Percentiles rank a stretch among this genome's conserved stretches.
Conservation (phyloP, 2,797 vertebrate species). For the Lepus townsendii region DNA sequence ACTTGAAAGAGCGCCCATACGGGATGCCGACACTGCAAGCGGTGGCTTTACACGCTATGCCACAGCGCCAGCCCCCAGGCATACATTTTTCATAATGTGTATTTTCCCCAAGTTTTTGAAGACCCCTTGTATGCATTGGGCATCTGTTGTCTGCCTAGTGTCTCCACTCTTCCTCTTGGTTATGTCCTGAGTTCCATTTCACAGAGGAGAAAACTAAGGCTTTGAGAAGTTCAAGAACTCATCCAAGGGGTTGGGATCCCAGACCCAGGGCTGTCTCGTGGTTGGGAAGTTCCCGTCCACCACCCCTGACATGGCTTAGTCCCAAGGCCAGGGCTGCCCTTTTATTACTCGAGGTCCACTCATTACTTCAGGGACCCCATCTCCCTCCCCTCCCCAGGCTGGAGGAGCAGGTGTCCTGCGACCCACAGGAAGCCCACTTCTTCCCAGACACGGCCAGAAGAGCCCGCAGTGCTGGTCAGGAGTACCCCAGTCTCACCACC, state of each 20-base stretch:
- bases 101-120: no score
- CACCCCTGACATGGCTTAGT: background rate
- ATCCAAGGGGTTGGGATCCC: background rate
- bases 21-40: no score
- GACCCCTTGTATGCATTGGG: background rate
- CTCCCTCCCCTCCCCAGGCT: no score
- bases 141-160: background rate
- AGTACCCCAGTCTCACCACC: background rate
- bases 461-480: accelerated
- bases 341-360: background rate
- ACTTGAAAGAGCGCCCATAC: no score
- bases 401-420: background rate
- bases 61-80: no score
- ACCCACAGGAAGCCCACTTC: background rate
- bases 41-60: no score
- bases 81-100: no score
- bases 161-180: background rate
- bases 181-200: background rate
- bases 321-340: background rate
- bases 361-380: background rate
- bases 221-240: conserved; percentile 26
- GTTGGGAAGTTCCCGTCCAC: background rate
- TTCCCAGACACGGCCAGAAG: background rate
- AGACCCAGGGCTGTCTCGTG: background rate
- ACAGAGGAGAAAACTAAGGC: background rate